These are phyloP conservation scores for Glyphotaelius pellucidus DNA, from an alignment of 2,888 invertebrate genomes.

Conservation along the genomic window DNA sequence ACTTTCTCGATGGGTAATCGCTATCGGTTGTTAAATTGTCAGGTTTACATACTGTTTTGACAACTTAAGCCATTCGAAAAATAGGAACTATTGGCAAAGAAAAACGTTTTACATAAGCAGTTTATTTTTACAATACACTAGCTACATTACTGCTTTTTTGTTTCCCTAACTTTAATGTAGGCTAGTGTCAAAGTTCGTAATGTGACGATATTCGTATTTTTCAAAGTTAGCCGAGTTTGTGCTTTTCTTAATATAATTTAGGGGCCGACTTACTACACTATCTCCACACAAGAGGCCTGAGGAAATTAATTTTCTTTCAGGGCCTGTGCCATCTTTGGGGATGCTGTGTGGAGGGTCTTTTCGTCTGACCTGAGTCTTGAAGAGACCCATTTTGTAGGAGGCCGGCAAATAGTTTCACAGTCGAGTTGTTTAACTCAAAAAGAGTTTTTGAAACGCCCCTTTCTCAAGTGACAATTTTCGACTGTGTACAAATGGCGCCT, in stretches of 20 bases:
- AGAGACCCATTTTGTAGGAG: too few species aligned
- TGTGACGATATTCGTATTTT: neutral
- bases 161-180: neutral
- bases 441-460: too few species aligned
- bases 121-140: neutral
- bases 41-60: neutral
- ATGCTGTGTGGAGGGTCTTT: too few species aligned
- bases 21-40: neutral
- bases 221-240: neutral
- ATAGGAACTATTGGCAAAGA: neutral
- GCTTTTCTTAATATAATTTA: neutral
- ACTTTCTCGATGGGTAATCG: neutral
- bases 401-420: too few species aligned
- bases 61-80: conserved; percentile 3
- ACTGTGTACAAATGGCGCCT: too few species aligned
- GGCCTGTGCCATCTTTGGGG: too few species aligned
- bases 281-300: too few species aligned
- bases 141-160: neutral
- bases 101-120: neutral
- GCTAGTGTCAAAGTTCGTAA: neutral
- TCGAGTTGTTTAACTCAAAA: too few species aligned
- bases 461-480: too few species aligned
- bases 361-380: too few species aligned
- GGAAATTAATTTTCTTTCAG: too few species aligned
- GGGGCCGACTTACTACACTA: too few species aligned